phyloP scores from a whole-genome alignment of 2,113 vertebrate species.

The Lampris incognitus region DNA sequence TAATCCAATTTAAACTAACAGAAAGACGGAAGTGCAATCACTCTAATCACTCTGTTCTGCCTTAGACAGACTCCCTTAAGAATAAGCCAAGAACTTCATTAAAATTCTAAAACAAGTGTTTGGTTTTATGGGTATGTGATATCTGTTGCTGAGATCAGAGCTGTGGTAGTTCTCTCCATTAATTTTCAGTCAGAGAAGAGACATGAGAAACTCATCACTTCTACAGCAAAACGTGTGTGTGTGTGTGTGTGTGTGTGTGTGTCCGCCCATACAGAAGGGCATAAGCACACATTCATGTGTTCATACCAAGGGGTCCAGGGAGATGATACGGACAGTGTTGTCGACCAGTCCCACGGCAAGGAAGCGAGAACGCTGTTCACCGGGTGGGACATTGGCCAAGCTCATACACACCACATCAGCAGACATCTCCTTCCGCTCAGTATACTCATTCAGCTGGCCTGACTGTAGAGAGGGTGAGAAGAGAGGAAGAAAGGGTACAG shows the following conservation, averaged over 20 bases:
- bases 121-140: too few relatives aligned
- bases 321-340: constrained; percentile 98
- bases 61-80: too few relatives aligned
- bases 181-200: neutral
- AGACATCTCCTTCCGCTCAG: constrained; percentile 98
- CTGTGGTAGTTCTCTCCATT: neutral
- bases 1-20: too few relatives aligned
- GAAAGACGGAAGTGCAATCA: too few relatives aligned
- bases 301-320: constrained; percentile 93
- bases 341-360: constrained; percentile 95
- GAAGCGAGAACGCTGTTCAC: constrained; percentile 96
- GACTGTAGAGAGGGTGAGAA: constrained; percentile 79
- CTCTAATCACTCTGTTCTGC: too few relatives aligned
- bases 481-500: neutral
- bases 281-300: neutral
- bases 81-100: too few relatives aligned
- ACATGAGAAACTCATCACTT: neutral
- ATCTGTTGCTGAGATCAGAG: neutral
- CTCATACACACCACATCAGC: constrained; percentile 99
- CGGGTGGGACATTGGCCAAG: constrained; percentile 95
- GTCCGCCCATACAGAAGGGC: neutral
- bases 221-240: too few relatives aligned
- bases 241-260: too few relatives aligned
- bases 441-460: constrained; percentile 98
- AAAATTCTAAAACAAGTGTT: too few relatives aligned